A percentile compares a stretch with the other conserved stretches of the same genome.
These are phyloP conservation scores for Paracyclopina nana DNA, from an alignment of 1,140 invertebrate species.

Conservation along the genomic window DNA sequence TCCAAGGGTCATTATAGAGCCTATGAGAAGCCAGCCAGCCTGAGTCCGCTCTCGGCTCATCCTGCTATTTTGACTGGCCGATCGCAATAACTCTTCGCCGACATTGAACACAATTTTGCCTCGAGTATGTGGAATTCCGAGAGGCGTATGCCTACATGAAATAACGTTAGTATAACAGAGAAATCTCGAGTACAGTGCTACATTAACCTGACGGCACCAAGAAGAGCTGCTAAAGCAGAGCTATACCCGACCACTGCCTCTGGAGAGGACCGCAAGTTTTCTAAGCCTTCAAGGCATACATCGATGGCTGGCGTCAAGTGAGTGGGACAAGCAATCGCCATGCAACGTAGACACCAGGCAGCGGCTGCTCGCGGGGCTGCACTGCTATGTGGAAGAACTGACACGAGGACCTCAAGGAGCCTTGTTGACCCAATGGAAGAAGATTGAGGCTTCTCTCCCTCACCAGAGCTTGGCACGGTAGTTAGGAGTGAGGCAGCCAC, in stretches of 20 bases:
- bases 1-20: slow-evolving; percentile 85
- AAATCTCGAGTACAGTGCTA: not conserved
- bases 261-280: slow-evolving; percentile 67
- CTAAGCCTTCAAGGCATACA: slow-evolving; percentile 60
- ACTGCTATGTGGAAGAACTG: slow-evolving; percentile 7
- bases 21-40: slow-evolving; percentile 91
- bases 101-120: slow-evolving; percentile 93
- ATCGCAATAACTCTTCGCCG: slow-evolving; percentile 84
- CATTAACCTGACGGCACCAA: slow-evolving; percentile 50
- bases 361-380: slow-evolving; percentile 49
- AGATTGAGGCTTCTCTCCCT: too few species aligned
- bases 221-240: slow-evolving; percentile 68
- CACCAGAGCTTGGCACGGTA: too few species aligned
- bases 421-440: too few species aligned
- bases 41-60: slow-evolving; percentile 83
- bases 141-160: slow-evolving; percentile 44
- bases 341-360: slow-evolving; percentile 78
- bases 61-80: slow-evolving; percentile 88
- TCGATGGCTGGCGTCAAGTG: slow-evolving; percentile 82
- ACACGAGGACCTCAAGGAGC: slow-evolving; percentile 17
- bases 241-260: slow-evolving; percentile 89
- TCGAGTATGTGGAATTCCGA: slow-evolving; percentile 87
- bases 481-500: slow-evolving; percentile 54
- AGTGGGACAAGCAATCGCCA: slow-evolving; percentile 77
- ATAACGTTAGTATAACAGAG: not conserved